These are phyloP conservation scores for Zaprionus lachaisei DNA, from an alignment of 1,140 invertebrate genomes.

Conservation along the genomic window DNA sequence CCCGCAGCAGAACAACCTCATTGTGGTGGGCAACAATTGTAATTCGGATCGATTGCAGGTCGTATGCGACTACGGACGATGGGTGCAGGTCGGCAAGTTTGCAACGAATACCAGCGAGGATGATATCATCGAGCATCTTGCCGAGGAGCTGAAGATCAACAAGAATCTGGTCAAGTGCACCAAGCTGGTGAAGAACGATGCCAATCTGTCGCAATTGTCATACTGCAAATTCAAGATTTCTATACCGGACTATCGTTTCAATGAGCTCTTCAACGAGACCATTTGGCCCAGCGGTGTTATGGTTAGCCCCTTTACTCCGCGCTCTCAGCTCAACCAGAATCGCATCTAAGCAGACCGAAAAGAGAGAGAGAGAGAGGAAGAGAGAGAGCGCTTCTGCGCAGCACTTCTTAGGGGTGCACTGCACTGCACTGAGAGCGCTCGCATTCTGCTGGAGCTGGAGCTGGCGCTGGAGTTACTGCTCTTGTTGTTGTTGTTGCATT, in stretches of 20 bases:
- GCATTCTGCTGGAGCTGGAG: background rate
- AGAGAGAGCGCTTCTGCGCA: slow-evolving; percentile 39
- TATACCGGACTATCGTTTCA: slow-evolving; percentile 83
- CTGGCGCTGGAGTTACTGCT: background rate
- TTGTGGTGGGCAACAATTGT: slow-evolving; percentile 81
- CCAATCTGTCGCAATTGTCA: slow-evolving; percentile 78
- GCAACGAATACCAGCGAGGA: slow-evolving; percentile 82
- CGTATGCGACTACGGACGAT: slow-evolving; percentile 79
- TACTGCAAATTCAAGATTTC: slow-evolving; percentile 83
- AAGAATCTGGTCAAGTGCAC: slow-evolving; percentile 83
- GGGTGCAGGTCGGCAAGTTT: slow-evolving; percentile 83
- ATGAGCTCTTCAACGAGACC: slow-evolving; percentile 83
- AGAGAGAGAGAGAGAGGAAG: slow-evolving; percentile 9
- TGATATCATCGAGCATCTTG: slow-evolving; percentile 79
- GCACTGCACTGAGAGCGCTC: slow-evolving; percentile 21
- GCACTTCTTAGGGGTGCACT: slow-evolving; percentile 20
- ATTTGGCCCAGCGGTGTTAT: slow-evolving; percentile 84
- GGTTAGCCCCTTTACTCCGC: slow-evolving; percentile 81
- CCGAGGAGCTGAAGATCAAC: slow-evolving; percentile 81
- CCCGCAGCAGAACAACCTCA: slow-evolving; percentile 78
- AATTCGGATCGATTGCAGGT: slow-evolving; percentile 83
- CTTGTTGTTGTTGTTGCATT: background rate
- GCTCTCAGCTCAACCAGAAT: slow-evolving; percentile 82
- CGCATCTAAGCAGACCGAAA: slow-evolving; percentile 69
- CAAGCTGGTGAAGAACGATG: slow-evolving; percentile 82